phyloP scores from a whole-genome alignment of 1,140 invertebrate genomes.

The Sycobia sp. region DNA sequence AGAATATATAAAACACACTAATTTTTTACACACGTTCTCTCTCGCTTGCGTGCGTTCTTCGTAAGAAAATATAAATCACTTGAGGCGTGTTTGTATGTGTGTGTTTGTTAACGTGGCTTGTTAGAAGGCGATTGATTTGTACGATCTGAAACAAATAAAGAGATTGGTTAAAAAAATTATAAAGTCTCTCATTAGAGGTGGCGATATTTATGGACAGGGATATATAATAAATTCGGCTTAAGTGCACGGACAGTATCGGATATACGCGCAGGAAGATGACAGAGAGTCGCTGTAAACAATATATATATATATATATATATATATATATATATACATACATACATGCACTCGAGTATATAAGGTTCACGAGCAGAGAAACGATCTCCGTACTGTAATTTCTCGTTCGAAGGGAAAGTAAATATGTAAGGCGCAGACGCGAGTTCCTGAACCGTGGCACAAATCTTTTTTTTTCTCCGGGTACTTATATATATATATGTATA shows the following conservation, averaged over 20 bases:
- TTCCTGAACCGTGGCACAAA: slow-evolving; percentile 20
- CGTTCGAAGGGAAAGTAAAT: slow-evolving; percentile 21
- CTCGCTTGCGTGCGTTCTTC: slow-evolving; percentile 46
- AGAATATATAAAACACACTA: slow-evolving; percentile 63
- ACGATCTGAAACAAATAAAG: slow-evolving; percentile 58
- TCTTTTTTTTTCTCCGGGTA: too few relatives aligned
- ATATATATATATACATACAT: too few relatives aligned
- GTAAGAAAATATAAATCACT: slow-evolving; percentile 65
- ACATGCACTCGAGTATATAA: too few relatives aligned
- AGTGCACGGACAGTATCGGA: too few relatives aligned
- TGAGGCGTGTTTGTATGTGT: too few relatives aligned
- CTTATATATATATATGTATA: too few relatives aligned
- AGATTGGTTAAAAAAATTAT: slow-evolving; percentile 12
- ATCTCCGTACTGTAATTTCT: slow-evolving; percentile 9
- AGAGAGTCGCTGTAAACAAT: too few relatives aligned
- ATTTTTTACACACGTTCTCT: slow-evolving; percentile 48
- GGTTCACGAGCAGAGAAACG: neutral
- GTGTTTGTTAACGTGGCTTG: slow-evolving; percentile 64
- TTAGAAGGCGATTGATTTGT: slow-evolving; percentile 64
- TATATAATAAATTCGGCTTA: too few relatives aligned
- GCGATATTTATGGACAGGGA: slow-evolving; percentile 1
- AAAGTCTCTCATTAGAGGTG: slow-evolving; percentile 18
- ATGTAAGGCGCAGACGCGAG: slow-evolving; percentile 15
- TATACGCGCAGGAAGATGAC: too few relatives aligned
- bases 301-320: too few relatives aligned